Evolutionary conservation across 2,797 vertebrate genomes (phyloP).

Genomic region (Sphenodon punctatus): DNA sequence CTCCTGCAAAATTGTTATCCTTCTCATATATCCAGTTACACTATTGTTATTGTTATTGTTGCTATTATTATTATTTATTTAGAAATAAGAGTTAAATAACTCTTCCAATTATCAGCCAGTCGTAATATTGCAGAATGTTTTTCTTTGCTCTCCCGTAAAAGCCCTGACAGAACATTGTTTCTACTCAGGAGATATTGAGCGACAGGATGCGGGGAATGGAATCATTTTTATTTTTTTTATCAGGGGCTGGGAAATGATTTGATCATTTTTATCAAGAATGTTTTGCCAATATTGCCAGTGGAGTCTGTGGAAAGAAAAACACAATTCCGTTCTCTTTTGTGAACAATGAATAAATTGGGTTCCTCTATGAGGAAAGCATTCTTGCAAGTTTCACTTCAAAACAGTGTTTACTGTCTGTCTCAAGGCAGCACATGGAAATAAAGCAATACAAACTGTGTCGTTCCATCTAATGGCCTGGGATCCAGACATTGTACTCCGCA

Average conservation of each 20-base stretch:
- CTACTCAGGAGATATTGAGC: neutral
- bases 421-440: neutral
- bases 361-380: slow-evolving; percentile 13
- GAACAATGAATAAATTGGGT: slow-evolving; percentile 34
- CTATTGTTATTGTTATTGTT: no score
- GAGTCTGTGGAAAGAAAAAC: slow-evolving; percentile 10
- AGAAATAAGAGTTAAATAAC: slow-evolving; percentile 16
- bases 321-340: slow-evolving; percentile 27
- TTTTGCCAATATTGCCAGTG: slow-evolving; percentile 32
- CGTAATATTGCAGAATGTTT: slow-evolving; percentile 40
- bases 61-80: no score
- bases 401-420: neutral
- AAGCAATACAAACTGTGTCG: neutral
- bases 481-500: slow-evolving; percentile 12
- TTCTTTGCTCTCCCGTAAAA: slow-evolving; percentile 4
- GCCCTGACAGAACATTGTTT: accelerated
- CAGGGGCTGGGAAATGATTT: slow-evolving; percentile 14
- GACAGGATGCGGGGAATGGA: neutral
- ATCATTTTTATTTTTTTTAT: slow-evolving; percentile 28
- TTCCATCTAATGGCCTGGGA: slow-evolving; percentile 2
- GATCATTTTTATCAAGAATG: slow-evolving; percentile 50
- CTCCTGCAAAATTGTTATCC: neutral
- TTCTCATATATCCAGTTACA: slow-evolving; percentile 25
- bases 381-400: slow-evolving; percentile 44
- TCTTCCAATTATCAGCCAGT: slow-evolving; percentile 14